phyloP scores from a whole-genome alignment of 92 coral and sea anemone species.

The Nematostella vectensis region DNA sequence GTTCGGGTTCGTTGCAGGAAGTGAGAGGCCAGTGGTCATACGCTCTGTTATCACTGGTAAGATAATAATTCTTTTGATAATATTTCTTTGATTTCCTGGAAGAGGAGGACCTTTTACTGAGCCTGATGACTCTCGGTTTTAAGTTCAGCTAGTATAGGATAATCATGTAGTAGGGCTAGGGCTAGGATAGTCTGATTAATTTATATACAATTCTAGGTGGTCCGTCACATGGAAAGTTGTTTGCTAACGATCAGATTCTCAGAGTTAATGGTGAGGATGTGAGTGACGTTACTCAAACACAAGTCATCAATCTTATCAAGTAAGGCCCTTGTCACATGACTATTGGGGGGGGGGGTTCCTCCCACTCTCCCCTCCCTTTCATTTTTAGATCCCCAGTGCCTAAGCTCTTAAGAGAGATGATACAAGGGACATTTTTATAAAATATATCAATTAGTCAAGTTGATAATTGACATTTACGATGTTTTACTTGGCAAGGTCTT shows the following conservation, averaged over 20 bases:
- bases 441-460: no score
- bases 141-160: no score
- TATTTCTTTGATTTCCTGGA: neutral
- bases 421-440: no score
- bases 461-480: no score
- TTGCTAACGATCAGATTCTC: slow-evolving; percentile 89
- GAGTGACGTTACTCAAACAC: slow-evolving; percentile 62
- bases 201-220: slow-evolving; percentile 79
- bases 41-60: slow-evolving; percentile 87
- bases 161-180: no score
- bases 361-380: no score
- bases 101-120: no score
- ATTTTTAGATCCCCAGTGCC: no score
- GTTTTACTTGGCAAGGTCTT: slow-evolving; percentile 31
- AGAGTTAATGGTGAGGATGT: slow-evolving; percentile 83
- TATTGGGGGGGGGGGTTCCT: no score
- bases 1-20: slow-evolving; percentile 97
- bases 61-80: neutral
- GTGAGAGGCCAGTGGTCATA: slow-evolving; percentile 90
- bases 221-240: slow-evolving; percentile 74
- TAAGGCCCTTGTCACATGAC: slow-evolving; percentile 27
- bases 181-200: no score
- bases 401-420: no score
- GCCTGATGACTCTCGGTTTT: no score
- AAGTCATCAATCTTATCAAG: slow-evolving; percentile 89